Evolutionary conservation across 2,113 vertebrate species (phyloP), one percentile per base, ranked within the genome.

Genomic region (Hippocampus mohnikei): DNA sequence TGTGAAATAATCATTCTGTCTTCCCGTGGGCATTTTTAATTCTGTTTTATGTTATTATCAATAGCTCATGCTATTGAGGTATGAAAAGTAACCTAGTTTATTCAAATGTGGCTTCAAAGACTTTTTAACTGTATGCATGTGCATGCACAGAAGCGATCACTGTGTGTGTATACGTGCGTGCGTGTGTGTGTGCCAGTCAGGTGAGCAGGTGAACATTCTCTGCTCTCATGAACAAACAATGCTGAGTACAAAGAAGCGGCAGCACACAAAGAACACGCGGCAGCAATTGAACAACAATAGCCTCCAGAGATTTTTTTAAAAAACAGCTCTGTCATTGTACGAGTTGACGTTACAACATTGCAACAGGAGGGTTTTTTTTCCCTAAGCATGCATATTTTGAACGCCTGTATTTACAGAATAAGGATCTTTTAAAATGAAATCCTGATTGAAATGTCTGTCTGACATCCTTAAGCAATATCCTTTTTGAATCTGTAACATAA

Each of bases 131-230:
- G 29, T 33, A 44, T 44, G 12, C 42, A 44, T 44, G 42, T 44
- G 42, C 3, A 10, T 44, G 9, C 13, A 15, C 6, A 10, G 13
- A 44, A 12, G 12, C 15, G 42, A 13, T 44, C 42, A 44, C 12
- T 44, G 42, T 44, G 42, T 44, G 42, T 33, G 42, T 37, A 3
- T 37, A 37, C n/a, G n/a, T n/a, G n/a, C n/a, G n/a, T n/a, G n/a
- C n/a, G 50, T 94, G 94, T 0, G 92, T 94, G 92, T 95, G 76
- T 94, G 94, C 71, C 69, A 88, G 91, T 27, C 95, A 97, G 73
- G 96, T 98, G 83, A 95, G 83, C 95, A 97, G 84, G 95, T 98
- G 93, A 98, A 93, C 90, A 94, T 95, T 90, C 89, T 89, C 88
- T 82, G 73, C 79, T 75, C 77, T 73, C 83, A 78, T 80, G 79